Conservation (phyloP, 1,140 invertebrate species). For the Augochlora pura region DNA sequence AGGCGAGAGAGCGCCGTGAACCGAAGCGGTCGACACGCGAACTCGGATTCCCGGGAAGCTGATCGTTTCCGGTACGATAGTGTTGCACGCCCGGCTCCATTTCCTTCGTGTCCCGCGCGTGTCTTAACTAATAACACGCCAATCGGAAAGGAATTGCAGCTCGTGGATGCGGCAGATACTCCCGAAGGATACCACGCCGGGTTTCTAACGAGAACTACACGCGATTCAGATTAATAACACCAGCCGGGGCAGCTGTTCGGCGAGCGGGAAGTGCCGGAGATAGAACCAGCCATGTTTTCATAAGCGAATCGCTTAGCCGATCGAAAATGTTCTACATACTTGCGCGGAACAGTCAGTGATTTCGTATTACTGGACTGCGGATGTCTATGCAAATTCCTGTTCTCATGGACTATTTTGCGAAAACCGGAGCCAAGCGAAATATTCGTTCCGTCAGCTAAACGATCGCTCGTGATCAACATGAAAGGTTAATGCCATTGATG, state of each 20-base stretch:
- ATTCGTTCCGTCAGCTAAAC: too few species aligned
- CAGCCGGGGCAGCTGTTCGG: background rate
- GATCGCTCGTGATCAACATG: too few species aligned
- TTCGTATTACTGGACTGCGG: too few species aligned
- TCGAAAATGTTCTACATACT: too few species aligned
- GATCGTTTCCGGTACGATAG: conserved; percentile 54
- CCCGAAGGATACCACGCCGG: background rate
- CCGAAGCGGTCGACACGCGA: background rate
- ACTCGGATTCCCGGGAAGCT: conserved; percentile 44
- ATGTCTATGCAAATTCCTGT: too few species aligned
- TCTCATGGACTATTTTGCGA: too few species aligned
- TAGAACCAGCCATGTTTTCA: background rate
- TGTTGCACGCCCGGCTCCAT: background rate
- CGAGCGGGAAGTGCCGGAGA: background rate
- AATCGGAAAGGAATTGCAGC: conserved; percentile 26
- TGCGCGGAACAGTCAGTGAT: too few species aligned
- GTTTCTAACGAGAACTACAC: conserved; percentile 5
- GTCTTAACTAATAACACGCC: conserved; percentile 25
- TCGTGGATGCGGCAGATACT: conserved; percentile 1
- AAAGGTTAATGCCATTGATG: too few species aligned
- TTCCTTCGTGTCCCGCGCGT: conserved; percentile 8
- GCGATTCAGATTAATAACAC: conserved; percentile 33
- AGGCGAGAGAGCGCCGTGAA: conserved; percentile 3
- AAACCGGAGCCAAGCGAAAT: too few species aligned
- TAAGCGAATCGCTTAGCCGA: too few species aligned